These are phyloP conservation scores for Cryptoprocta ferox DNA, from an alignment of 2,797 vertebrate genomes.

Conservation along the genomic window DNA sequence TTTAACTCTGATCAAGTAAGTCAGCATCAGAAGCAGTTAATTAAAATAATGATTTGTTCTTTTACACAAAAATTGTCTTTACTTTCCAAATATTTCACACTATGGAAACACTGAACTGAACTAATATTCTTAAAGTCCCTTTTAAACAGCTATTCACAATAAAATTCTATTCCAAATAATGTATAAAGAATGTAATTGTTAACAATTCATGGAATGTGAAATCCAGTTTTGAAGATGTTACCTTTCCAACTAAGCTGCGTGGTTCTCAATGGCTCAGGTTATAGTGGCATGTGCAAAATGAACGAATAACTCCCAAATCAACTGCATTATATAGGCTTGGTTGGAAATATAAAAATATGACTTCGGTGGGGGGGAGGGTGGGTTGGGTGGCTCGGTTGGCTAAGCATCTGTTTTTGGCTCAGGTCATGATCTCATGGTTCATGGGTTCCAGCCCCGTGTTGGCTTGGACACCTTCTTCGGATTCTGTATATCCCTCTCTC, in stretches of 20 bases:
- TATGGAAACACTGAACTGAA: neutral
- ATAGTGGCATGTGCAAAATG: neutral
- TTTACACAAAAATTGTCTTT: constrained; percentile 26
- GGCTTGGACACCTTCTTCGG: no score
- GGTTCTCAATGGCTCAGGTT: neutral
- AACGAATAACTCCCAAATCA: neutral
- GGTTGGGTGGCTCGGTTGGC: no score
- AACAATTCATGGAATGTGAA: neutral
- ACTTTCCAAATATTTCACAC: neutral
- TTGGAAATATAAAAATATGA: neutral
- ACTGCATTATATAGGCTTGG: neutral
- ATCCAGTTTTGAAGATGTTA: neutral
- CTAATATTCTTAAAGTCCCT: neutral
- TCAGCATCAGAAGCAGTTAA: constrained; percentile 20
- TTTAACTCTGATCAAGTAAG: neutral
- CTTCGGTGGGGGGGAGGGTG: neutral
- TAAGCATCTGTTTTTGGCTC: no score
- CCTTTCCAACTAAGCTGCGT: neutral
- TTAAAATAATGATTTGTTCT: constrained; percentile 38
- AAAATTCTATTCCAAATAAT: neutral
- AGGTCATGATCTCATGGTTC: no score
- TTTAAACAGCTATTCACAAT: neutral
- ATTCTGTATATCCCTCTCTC: no score
- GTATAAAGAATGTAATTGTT: neutral
- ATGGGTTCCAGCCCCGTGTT: no score